A percentile compares a stretch with the other conserved stretches of the same genome.
Conservation (phyloP, 2,888 invertebrate species). For the Podabrus alpinus region DNA sequence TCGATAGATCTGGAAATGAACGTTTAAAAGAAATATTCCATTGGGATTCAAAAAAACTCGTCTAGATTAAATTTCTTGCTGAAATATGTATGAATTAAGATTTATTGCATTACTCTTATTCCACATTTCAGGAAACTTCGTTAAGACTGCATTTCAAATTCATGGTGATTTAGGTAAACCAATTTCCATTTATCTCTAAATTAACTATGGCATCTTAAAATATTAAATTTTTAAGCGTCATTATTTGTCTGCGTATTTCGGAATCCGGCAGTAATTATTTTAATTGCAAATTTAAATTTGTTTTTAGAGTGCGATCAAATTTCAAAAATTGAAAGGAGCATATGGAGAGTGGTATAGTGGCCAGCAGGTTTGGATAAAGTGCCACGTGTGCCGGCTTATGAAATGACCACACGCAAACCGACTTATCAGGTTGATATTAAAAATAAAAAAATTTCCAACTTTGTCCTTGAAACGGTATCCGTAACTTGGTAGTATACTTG, state of each 20-base stretch:
- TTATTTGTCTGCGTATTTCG: background rate
- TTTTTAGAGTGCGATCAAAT: conserved; percentile 39
- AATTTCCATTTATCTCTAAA: background rate
- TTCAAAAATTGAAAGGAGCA: conserved; percentile 47
- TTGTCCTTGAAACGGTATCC: background rate
- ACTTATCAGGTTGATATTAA: conserved; percentile 22
- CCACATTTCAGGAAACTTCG: conserved; percentile 11
- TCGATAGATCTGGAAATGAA: conserved; percentile 18
- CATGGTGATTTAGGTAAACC: background rate
- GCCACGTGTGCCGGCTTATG: conserved; percentile 37
- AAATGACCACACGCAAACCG: conserved; percentile 36
- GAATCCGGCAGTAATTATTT: background rate
- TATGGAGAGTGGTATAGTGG: conserved; percentile 35
- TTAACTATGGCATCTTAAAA: background rate
- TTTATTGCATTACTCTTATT: conserved; percentile 16
- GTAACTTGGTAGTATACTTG: background rate
- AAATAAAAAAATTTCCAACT: background rate
- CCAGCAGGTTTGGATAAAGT: conserved; percentile 32
- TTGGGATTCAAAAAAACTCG: conserved; percentile 13
- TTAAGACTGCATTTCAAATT: conserved; percentile 2
- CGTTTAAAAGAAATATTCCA: conserved; percentile 21
- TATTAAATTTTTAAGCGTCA: background rate
- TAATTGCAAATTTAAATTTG: conserved; percentile 36
- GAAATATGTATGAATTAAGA: conserved; percentile 28
- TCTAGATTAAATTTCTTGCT: conserved; percentile 26